Evolutionary conservation across 1,140 invertebrate genomes (phyloP).

Genomic region (Brachionus paranguensis): DNA sequence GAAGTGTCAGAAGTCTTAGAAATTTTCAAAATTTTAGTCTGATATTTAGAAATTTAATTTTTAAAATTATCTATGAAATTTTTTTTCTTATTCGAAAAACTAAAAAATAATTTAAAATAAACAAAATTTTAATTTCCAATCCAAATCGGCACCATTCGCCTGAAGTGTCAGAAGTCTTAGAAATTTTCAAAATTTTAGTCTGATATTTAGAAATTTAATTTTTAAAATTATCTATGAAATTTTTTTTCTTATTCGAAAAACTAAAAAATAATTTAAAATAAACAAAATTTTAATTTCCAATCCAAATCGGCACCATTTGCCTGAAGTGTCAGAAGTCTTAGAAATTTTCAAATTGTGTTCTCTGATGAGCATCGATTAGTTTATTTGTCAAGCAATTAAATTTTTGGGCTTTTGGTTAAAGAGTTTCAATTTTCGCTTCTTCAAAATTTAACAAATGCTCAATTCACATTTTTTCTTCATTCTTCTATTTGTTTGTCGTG

Average conservation of each 20-base stretch:
- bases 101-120: no score
- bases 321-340: background rate
- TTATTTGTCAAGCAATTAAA: slow-evolving; percentile 8
- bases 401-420: background rate
- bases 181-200: background rate
- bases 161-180: background rate
- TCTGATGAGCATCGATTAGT: background rate
- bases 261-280: no score
- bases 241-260: no score
- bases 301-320: no score
- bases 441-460: slow-evolving; percentile 27
- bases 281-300: no score
- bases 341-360: background rate
- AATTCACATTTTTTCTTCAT: background rate
- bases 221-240: no score
- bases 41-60: no score
- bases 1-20: background rate
- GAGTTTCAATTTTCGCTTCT: background rate
- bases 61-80: no score
- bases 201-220: no score
- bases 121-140: no score
- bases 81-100: no score
- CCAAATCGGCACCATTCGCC: no score
- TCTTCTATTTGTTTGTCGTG: slow-evolving; percentile 13
- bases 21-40: background rate